Conservation (phyloP, 2,113 vertebrate genomes). For the Caranx ignobilis region DNA sequence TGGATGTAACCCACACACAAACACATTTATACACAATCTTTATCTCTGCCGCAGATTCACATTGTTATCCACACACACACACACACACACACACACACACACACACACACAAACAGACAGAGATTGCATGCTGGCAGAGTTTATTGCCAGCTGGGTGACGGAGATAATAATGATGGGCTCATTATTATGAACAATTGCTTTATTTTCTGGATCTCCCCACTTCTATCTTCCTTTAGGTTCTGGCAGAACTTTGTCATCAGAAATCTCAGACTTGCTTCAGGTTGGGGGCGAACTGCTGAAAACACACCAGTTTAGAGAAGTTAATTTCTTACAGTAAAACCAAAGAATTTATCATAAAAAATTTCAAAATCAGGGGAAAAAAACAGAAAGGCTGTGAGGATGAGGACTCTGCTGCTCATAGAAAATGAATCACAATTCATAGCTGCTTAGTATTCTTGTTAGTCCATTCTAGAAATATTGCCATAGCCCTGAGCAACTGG, state of each 20-base stretch:
- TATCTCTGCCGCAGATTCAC: not conserved
- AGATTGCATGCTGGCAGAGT: conserved; percentile 20
- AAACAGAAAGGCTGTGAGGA: not conserved
- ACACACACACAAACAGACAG: not conserved
- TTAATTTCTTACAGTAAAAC: not conserved
- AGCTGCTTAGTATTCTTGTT: conserved; percentile 52
- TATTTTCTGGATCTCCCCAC: conserved; percentile 13
- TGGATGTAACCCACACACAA: not conserved
- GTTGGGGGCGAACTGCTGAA: conserved; percentile 1
- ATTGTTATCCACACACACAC: not conserved
- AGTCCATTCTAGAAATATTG: conserved; percentile 41
- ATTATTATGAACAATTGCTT: conserved; percentile 43
- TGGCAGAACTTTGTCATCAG: conserved; percentile 25
- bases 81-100: conserved; percentile 2
- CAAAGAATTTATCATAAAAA: not conserved
- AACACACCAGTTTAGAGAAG: not conserved
- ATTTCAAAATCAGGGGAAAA: not conserved
- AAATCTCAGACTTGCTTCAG: not conserved
- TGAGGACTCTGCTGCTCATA: not conserved
- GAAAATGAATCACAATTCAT: conserved; percentile 38
- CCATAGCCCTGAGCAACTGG: conserved; percentile 60
- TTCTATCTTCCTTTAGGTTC: not conserved
- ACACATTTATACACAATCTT: not conserved
- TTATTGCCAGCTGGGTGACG: conserved; percentile 40
- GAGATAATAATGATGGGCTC: conserved; percentile 41